phyloP scores from a whole-genome alignment of 1,140 invertebrate species.

The Battus philenor region DNA sequence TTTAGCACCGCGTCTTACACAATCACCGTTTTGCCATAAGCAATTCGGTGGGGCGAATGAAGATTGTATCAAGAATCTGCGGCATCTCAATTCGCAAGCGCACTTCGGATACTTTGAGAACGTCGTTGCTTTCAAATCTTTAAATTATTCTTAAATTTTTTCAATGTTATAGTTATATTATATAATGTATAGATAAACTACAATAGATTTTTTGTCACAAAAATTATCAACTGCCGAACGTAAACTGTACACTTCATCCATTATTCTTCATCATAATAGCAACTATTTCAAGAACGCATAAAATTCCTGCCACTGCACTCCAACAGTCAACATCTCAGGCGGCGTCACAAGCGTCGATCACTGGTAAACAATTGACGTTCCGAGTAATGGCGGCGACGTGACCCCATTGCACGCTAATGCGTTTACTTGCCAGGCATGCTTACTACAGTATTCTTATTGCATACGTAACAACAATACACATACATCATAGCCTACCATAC shows the following conservation, averaged over 20 bases:
- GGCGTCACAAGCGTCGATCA: conserved; percentile 35
- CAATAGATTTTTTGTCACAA: too few relatives aligned
- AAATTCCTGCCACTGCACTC: conserved; percentile 19
- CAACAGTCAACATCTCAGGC: conserved; percentile 28
- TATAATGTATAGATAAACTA: too few relatives aligned
- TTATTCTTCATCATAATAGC: conserved; percentile 19
- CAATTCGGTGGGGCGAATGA: conserved; percentile 4
- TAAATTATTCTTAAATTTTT: too few relatives aligned
- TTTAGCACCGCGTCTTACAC: conserved; percentile 36
- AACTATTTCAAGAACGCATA: conserved; percentile 42
- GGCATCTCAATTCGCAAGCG: too few relatives aligned
- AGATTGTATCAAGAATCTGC: too few relatives aligned
- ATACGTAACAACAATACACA: too few relatives aligned
- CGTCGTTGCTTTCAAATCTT: too few relatives aligned
- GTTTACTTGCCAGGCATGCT: conserved; percentile 22
- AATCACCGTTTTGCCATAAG: conserved; percentile 25
- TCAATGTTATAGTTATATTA: too few relatives aligned
- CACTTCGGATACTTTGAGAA: too few relatives aligned
- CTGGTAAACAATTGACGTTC: conserved; percentile 49
- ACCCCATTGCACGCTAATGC: conserved; percentile 38
- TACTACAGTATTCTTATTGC: conserved; percentile 8
- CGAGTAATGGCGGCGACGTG: conserved; percentile 34
- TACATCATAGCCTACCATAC: too few relatives aligned
- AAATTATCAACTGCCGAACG: conserved; percentile 2
- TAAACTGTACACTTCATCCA: conserved; percentile 10